Percentiles rank a stretch among this genome's conserved stretches.
These are phyloP conservation scores for Hypotaenidia okinawae DNA, from an alignment of 2,797 vertebrate genomes.

Conservation along the genomic window DNA sequence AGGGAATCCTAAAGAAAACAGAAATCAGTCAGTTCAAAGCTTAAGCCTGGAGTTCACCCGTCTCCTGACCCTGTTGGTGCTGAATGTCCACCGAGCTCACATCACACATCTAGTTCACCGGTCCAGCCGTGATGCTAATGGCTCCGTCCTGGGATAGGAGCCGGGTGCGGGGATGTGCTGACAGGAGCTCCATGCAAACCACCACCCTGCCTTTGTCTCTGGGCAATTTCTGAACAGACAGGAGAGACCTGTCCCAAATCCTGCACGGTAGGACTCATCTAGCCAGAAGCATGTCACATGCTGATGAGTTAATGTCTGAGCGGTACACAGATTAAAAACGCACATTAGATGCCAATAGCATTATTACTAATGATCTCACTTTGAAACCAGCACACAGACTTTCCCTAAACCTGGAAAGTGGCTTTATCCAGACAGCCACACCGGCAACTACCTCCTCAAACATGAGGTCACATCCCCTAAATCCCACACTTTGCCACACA, in stretches of 20 bases:
- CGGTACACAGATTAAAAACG: neutral
- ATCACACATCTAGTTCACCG: neutral
- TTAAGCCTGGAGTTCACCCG: neutral
- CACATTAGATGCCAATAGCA: neutral
- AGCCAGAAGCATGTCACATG: neutral
- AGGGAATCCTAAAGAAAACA: neutral
- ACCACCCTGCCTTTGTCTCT: neutral
- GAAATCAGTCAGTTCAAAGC: neutral
- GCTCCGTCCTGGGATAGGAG: neutral
- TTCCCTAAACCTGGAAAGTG: neutral
- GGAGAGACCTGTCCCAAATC: slow-evolving; percentile 44
- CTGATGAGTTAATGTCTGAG: neutral
- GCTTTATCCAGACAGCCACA: neutral
- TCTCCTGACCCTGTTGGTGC: neutral
- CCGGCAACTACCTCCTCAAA: neutral
- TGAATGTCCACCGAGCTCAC: neutral
- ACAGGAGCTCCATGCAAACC: neutral
- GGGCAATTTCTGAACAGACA: neutral
- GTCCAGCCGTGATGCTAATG: neutral
- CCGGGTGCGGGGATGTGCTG: neutral
- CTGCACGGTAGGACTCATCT: neutral
- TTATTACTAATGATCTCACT: neutral
- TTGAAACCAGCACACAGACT: neutral
- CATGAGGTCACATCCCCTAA: neutral
- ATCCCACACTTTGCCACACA: neutral